Base-by-base conservation (phyloP, 2,797 vertebrate genomes). In the Loris lydekkerianus region DNA sequence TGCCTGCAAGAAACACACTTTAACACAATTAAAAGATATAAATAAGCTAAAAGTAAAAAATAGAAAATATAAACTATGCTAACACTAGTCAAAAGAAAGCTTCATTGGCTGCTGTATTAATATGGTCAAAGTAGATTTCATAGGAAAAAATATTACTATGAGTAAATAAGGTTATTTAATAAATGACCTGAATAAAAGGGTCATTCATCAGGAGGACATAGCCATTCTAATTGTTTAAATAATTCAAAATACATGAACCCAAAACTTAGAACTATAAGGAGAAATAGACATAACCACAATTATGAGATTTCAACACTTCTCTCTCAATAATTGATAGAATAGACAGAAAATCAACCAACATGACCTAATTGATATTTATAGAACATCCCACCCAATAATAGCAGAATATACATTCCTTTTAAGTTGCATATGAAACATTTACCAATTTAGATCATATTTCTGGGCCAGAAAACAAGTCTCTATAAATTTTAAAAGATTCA, bases 21-120 rank as follows among this genome's bases (percentile, higher is more conserved):
- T 73, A 78, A 83, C 86, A 34, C 34, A 34, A 34, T 34, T 65
- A 60, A 96, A 88, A 91, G 5, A 76, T 70, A 70, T 25, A 84
- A 46, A 49, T 91, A 75, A 75, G n/a, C 72, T 93, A 56, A 92
- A 94, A 63, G 49, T 43, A 72, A 93, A 93, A 89, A n/a, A 67
- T 67, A 67, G n/a, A 72, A 65, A 53, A 92, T 21, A 58, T 85
- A 82, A 70, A 20, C 15, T 37, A 31, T 15, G 53, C 53, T 78
- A 78, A 78, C 3, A 25, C 31, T 11, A 78, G 76, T 58, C n/a
- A 34, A 78, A 78, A 78, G 76, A 58, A 78, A 78, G 53, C 53
- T 78, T 53, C 53, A 78, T 13, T 37, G 76, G 21, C n/a, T 34
- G 21, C n/a, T 34, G 25, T 78, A 78, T 78, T 78, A 37, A 25